These are phyloP conservation scores for Gracilinanus agilis DNA, from an alignment of 2,113 vertebrate species.

Conservation along the genomic window DNA sequence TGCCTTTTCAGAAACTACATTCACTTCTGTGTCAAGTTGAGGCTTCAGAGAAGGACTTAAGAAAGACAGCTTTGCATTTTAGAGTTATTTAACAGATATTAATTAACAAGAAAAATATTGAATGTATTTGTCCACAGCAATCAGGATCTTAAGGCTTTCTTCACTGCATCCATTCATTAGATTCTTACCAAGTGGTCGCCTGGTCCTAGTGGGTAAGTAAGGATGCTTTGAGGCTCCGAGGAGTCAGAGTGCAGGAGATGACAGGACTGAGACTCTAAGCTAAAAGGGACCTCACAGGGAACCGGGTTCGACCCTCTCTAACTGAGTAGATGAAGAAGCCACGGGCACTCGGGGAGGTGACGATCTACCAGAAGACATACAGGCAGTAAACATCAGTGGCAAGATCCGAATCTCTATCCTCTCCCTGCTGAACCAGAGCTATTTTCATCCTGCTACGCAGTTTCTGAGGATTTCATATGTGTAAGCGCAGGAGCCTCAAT, in stretches of 20 bases:
- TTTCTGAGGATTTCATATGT: neutral
- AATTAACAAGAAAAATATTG: neutral
- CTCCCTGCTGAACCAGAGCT: neutral
- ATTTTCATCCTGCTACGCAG: neutral
- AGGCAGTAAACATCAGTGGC: neutral
- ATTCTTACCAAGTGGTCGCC: neutral
- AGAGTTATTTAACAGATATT: neutral
- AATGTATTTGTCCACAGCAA: neutral
- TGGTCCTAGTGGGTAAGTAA: neutral
- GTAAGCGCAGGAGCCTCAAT: conserved; percentile 15
- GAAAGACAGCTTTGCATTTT: neutral
- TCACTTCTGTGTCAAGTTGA: neutral
- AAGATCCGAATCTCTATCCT: neutral
- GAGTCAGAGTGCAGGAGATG: neutral
- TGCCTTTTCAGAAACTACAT: neutral
- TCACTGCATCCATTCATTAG: neutral
- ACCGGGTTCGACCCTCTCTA: neutral
- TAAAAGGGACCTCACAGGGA: neutral
- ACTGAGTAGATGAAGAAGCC: neutral
- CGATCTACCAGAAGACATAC: neutral
- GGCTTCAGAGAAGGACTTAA: neutral
- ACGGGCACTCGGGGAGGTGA: neutral
- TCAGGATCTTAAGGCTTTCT: neutral
- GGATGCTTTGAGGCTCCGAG: neutral
- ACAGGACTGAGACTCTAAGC: neutral